phyloP scores from a whole-genome alignment of 2,888 invertebrate genomes.

The Charanyca ferruginea region DNA sequence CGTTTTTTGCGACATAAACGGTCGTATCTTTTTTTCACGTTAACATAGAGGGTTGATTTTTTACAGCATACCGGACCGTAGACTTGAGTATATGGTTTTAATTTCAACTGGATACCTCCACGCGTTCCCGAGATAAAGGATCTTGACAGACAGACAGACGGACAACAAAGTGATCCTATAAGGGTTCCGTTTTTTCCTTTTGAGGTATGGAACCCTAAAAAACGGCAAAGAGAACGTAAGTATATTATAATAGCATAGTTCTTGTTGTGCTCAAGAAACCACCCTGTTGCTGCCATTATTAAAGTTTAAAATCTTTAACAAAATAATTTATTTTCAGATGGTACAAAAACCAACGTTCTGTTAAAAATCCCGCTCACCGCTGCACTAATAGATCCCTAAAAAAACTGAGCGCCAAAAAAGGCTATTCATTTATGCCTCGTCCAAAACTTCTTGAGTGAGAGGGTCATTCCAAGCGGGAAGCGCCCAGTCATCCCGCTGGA shows the following conservation, averaged over 20 bases:
- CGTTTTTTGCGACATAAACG: too few species aligned
- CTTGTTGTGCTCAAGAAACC: not conserved
- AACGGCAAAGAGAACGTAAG: not conserved
- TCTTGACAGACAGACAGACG: too few species aligned
- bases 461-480: conserved; percentile 69
- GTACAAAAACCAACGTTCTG: not conserved
- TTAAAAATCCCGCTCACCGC: not conserved
- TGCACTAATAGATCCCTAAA: conserved; percentile 12
- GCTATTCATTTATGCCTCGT: conserved; percentile 68
- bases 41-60: too few species aligned
- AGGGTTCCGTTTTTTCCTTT: too few species aligned
- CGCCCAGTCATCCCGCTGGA: conserved; percentile 73
- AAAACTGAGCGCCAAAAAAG: conserved; percentile 35
- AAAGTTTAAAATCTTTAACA: not conserved
- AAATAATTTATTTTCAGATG: not conserved
- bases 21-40: too few species aligned
- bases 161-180: too few species aligned
- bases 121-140: too few species aligned
- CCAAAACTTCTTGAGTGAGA: conserved; percentile 68
- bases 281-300: too few species aligned
- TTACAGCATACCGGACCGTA: too few species aligned
- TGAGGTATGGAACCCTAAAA: too few species aligned
- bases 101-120: too few species aligned
- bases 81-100: too few species aligned
- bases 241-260: not conserved